A percentile compares a stretch with the other conserved stretches of the same genome.
Conservation (phyloP, 2,888 invertebrate genomes). For the Ichneumoninae sp. region DNA sequence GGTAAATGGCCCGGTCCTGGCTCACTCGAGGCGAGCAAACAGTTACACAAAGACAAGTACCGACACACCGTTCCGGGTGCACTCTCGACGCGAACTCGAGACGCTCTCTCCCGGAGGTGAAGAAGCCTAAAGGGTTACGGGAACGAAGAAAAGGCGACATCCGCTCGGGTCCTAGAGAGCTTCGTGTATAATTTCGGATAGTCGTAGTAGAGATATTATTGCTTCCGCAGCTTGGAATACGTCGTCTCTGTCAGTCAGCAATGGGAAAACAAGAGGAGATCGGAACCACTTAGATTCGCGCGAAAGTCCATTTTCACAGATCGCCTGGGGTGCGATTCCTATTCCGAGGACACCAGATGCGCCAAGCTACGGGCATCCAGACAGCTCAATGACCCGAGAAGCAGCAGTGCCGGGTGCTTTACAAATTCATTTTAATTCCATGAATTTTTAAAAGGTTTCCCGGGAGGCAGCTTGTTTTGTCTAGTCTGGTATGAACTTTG, state of each 20-base stretch:
- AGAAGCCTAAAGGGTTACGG: constrained; percentile 41
- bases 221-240: constrained; percentile 1
- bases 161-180: constrained; percentile 3
- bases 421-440: constrained; percentile 30
- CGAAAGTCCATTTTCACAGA: constrained; percentile 17
- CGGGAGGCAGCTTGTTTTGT: constrained; percentile 10
- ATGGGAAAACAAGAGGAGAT: not conserved
- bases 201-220: not conserved
- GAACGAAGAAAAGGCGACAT: constrained; percentile 21
- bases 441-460: constrained; percentile 6
- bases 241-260: not conserved
- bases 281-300: constrained; percentile 10
- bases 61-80: constrained; percentile 60
- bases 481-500: constrained; percentile 9
- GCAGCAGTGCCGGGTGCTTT: not conserved
- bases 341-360: constrained; percentile 7
- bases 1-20: constrained; percentile 79
- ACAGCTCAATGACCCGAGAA: constrained; percentile 21
- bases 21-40: constrained; percentile 79
- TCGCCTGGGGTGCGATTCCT: constrained; percentile 3
- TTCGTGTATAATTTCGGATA: constrained; percentile 20
- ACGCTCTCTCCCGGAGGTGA: constrained; percentile 71
- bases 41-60: constrained; percentile 80
- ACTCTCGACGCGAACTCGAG: constrained; percentile 77
- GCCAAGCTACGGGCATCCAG: not conserved